Percentiles rank a stretch among this genome's conserved stretches.
phyloP scores from a whole-genome alignment of 2,888 invertebrate genomes.

The Andrena camellia region DNA sequence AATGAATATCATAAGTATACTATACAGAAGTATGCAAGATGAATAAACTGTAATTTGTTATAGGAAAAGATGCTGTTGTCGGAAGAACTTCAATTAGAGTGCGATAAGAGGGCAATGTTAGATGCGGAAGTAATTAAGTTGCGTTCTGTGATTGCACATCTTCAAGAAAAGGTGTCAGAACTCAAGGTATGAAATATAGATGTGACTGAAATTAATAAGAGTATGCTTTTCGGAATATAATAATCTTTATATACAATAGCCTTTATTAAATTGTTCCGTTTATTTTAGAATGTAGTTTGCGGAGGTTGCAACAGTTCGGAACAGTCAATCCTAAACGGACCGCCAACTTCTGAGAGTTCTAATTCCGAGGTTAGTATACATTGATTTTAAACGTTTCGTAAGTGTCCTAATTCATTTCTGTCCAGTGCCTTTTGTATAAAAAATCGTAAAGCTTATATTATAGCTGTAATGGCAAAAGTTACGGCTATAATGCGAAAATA shows the following conservation, averaged over 20 bases:
- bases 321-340: slow-evolving; percentile 81
- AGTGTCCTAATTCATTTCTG: slow-evolving; percentile 46
- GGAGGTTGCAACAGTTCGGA: slow-evolving; percentile 79
- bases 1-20: neutral
- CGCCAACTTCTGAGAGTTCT: slow-evolving; percentile 79
- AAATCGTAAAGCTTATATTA: slow-evolving; percentile 58
- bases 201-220: neutral
- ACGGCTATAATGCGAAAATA: slow-evolving; percentile 40
- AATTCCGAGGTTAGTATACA: slow-evolving; percentile 82
- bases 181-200: slow-evolving; percentile 74
- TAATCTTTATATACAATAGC: neutral
- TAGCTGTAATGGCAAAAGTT: slow-evolving; percentile 49
- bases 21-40: neutral
- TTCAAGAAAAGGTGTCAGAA: slow-evolving; percentile 78
- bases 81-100: slow-evolving; percentile 85
- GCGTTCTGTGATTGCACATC: slow-evolving; percentile 73
- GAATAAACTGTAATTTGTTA: slow-evolving; percentile 58
- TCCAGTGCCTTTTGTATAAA: slow-evolving; percentile 64
- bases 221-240: neutral
- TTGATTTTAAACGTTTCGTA: slow-evolving; percentile 38
- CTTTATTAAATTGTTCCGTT: slow-evolving; percentile 22
- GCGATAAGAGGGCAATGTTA: slow-evolving; percentile 71
- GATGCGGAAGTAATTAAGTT: slow-evolving; percentile 77
- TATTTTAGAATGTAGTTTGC: slow-evolving; percentile 74
- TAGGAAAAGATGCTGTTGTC: slow-evolving; percentile 86